phyloP scores from a whole-genome alignment of 2,888 invertebrate genomes.

The Entomobrya proxima region DNA sequence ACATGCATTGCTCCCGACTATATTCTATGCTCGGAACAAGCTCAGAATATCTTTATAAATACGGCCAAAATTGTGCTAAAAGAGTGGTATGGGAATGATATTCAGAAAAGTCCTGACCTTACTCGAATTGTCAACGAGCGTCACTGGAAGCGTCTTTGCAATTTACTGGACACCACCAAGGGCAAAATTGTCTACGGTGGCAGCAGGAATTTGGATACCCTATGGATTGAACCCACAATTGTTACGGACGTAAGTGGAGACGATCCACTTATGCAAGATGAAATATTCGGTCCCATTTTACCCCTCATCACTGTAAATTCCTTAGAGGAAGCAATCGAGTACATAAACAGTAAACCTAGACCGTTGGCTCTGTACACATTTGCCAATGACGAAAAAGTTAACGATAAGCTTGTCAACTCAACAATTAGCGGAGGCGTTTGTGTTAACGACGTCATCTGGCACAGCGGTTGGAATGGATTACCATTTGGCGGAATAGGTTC shows the following conservation, averaged over 20 bases:
- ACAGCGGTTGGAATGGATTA: constrained; percentile 77
- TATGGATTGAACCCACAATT: constrained; percentile 91
- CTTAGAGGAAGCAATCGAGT: constrained; percentile 93
- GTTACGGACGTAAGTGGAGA: constrained; percentile 68
- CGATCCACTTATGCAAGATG: constrained; percentile 81
- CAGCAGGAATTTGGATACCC: constrained; percentile 84
- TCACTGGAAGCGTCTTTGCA: constrained; percentile 83
- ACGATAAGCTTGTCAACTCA: constrained; percentile 83
- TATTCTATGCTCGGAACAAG: constrained; percentile 85
- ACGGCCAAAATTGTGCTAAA: constrained; percentile 83
- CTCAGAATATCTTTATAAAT: constrained; percentile 85
- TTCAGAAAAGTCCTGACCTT: constrained; percentile 89
- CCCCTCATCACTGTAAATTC: constrained; percentile 91
- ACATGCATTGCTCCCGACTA: constrained; percentile 92
- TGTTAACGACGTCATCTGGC: constrained; percentile 92
- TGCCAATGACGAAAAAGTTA: constrained; percentile 81
- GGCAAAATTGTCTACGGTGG: constrained; percentile 90
- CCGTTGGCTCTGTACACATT: constrained; percentile 94
- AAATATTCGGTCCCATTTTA: constrained; percentile 97
- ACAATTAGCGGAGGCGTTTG: constrained; percentile 88
- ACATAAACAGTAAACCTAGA: constrained; percentile 85
- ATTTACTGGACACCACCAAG: constrained; percentile 71
- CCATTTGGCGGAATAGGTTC: constrained; percentile 64
- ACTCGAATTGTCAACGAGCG: constrained; percentile 85
- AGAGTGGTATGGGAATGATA: constrained; percentile 90